These are phyloP conservation scores for Chondrilla cf. caribensis DNA, from an alignment of 37 sponge, comb jelly and placozoan genomes.

Conservation along the genomic window DNA sequence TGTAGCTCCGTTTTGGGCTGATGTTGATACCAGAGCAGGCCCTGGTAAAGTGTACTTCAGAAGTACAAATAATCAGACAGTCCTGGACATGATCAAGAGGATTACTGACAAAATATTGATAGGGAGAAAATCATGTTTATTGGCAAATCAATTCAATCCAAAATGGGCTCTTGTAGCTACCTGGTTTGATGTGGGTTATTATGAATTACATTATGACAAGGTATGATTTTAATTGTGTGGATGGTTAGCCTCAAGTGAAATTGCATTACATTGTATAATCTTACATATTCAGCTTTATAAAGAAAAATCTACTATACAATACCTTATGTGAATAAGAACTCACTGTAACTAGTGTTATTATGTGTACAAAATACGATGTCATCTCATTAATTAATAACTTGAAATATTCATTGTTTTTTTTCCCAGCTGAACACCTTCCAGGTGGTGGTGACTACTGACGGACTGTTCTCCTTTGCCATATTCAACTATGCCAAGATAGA, in stretches of 20 bases:
- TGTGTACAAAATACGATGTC: too few relatives aligned
- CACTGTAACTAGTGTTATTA: too few relatives aligned
- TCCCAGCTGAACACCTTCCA: neutral
- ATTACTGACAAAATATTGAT: neutral
- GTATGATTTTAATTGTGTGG: too few relatives aligned
- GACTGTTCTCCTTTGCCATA: neutral
- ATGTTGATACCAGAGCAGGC: conserved; percentile 6
- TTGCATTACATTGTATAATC: too few relatives aligned
- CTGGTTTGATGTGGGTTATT: conserved; percentile 5
- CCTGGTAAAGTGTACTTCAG: neutral
- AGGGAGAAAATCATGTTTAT: neutral
- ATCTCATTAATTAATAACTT: neutral
- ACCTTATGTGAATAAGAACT: too few relatives aligned
- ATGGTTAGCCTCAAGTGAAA: too few relatives aligned
- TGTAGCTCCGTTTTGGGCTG: conserved; percentile 8
- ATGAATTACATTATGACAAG: neutral
- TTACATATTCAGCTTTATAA: too few relatives aligned
- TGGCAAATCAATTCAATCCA: too few relatives aligned
- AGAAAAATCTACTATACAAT: too few relatives aligned
- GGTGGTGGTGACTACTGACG: neutral
- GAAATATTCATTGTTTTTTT: neutral
- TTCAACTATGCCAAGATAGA: neutral
- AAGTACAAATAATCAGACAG: neutral
- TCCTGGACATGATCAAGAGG: neutral
- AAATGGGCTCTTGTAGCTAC: conserved; percentile 6